A percentile compares a stretch with the other conserved stretches of the same genome.
phyloP scores from a whole-genome alignment of 1,140 invertebrate species.

The Rhysida immarginata region DNA sequence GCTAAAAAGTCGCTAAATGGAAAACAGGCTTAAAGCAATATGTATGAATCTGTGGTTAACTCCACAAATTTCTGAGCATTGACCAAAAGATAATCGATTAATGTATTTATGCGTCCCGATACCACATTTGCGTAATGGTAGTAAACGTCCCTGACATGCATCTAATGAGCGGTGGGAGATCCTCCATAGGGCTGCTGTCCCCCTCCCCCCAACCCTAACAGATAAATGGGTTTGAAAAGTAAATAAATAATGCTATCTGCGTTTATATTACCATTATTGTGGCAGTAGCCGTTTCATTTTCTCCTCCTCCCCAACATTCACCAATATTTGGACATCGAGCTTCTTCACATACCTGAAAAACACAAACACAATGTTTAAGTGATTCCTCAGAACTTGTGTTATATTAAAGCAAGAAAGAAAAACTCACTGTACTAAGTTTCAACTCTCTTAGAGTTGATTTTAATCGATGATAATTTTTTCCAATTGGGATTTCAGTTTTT shows the following conservation, averaged over 20 bases:
- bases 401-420: not conserved
- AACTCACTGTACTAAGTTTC: slow-evolving; percentile 71
- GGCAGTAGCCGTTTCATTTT: slow-evolving; percentile 38
- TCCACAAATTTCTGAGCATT: too few species aligned
- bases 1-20: too few species aligned
- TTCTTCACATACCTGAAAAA: slow-evolving; percentile 82
- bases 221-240: too few species aligned
- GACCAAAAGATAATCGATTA: too few species aligned
- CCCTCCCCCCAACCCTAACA: too few species aligned
- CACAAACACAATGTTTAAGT: too few species aligned
- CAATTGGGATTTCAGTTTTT: slow-evolving; percentile 85
- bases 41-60: too few species aligned
- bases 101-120: too few species aligned
- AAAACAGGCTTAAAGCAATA: too few species aligned
- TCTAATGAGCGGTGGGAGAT: not conserved
- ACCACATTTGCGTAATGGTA: not conserved
- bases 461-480: slow-evolving; percentile 61
- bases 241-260: slow-evolving; percentile 1
- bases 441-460: slow-evolving; percentile 74
- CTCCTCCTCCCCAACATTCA: slow-evolving; percentile 87
- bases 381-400: too few species aligned
- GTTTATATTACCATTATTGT: slow-evolving; percentile 40
- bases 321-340: slow-evolving; percentile 98
- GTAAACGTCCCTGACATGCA: not conserved
- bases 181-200: too few species aligned